Evolutionary conservation across 1,140 invertebrate genomes (phyloP), one percentile per base, ranked within the genome.

Genomic region (Manduca sexta): DNA sequence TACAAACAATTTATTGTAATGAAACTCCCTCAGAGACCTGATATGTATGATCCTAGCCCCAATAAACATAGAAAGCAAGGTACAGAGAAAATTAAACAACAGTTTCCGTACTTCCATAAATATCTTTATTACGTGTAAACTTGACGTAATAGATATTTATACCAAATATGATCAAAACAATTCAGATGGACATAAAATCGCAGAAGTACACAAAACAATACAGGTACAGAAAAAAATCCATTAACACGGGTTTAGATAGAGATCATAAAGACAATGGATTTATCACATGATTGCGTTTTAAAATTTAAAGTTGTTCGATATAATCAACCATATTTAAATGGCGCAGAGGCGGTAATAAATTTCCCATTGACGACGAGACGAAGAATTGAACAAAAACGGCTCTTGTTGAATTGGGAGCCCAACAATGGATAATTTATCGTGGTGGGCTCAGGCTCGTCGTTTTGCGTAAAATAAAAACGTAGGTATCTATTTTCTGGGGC

Each of bases 371-470:
- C 71, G 72, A 79, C 64, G 69, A 80, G 68, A 74, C 74, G 69
- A 78, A 81, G 77, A 81, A 81, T 81, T 76, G 77, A 81, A 83
- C 81, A 84, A 83, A 84, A 84, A 77, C 74, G 69, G 70, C 64
- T 74, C 76, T 73, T 78, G 74, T 76, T 73, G 77, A 72, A 84
- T 78, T 76, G 65, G 62, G 60, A 52, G 60, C 60, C 60, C 61
- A 71, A 82, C 78, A 84, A 82, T 83, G 62, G 81, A 78, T 83
- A 84, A 84, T 84, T 83, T 83, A 84, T 84, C 69, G 78, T 70
- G 69, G 68, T 62, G 67, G 69, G 57, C 64, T 67, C 60, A 68
- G 60, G 54, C 55, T 64, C 59, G 60, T 57, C 63, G 57, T 62
- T 68, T 52, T 61, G 66, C 61, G 61, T 67, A 61, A 73, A 76